phyloP scores from a whole-genome alignment of 2,888 invertebrate species.

The Himalopsyche japonica region DNA sequence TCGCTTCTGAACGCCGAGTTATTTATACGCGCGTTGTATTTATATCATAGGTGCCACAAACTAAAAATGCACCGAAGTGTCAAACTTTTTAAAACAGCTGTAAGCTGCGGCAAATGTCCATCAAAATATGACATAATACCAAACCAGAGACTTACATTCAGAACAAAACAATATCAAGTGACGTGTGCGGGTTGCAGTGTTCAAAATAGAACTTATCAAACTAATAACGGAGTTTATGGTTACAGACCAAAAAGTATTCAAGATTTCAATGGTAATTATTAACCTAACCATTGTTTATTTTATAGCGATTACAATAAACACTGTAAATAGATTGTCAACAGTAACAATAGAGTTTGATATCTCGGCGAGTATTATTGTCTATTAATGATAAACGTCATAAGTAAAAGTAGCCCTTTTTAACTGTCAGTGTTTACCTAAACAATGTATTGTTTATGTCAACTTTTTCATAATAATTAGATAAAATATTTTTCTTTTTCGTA shows the following conservation, averaged over 20 bases:
- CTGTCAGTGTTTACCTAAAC: too few relatives aligned
- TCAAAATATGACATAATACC: background rate
- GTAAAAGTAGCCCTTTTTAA: too few relatives aligned
- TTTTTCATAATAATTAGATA: too few relatives aligned
- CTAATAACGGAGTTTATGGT: constrained; percentile 63
- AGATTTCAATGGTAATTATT: constrained; percentile 42
- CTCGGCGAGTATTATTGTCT: too few relatives aligned
- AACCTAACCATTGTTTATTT: too few relatives aligned
- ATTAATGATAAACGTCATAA: too few relatives aligned
- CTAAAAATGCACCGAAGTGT: constrained; percentile 32
- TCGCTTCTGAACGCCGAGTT: background rate
- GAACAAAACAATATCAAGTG: background rate
- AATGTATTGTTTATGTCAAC: too few relatives aligned
- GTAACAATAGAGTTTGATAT: too few relatives aligned
- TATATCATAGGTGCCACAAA: background rate
- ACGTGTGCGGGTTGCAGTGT: background rate
- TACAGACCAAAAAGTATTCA: constrained; percentile 55
- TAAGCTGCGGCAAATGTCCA: background rate
- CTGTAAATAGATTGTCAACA: too few relatives aligned
- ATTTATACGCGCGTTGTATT: background rate
- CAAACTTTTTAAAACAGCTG: constrained; percentile 6
- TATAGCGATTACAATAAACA: too few relatives aligned
- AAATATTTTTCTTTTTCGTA: too few relatives aligned
- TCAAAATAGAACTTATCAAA: constrained; percentile 52
- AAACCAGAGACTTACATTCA: background rate